These are phyloP conservation scores for Junonia oenone DNA, from an alignment of 2,888 invertebrate species.

Conservation along the genomic window DNA sequence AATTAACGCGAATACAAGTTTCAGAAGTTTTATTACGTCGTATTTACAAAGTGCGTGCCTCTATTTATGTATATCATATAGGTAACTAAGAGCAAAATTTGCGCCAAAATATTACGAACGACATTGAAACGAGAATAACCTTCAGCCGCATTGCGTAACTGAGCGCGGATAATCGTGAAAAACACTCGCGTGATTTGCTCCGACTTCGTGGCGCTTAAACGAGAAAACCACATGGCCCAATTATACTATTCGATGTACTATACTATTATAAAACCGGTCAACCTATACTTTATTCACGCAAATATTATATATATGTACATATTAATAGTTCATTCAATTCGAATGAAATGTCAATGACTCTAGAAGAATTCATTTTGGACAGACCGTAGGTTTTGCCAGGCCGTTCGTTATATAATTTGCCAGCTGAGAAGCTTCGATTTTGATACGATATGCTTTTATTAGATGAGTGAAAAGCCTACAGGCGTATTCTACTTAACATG, in stretches of 20 bases:
- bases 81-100: conserved; percentile 27
- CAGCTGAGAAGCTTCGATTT: conserved; percentile 5
- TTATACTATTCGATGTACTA: background rate
- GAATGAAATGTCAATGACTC: conserved; percentile 4
- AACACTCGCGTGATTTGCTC: conserved; percentile 11
- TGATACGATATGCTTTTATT: background rate
- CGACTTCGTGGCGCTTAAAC: background rate
- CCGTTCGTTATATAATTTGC: conserved; percentile 5
- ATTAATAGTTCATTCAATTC: background rate
- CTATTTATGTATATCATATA: conserved; percentile 26
- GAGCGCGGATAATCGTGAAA: conserved; percentile 14
- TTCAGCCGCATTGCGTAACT: conserved; percentile 33
- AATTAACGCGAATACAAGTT: background rate
- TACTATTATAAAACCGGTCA: background rate
- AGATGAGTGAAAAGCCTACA: background rate
- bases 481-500: background rate
- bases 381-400: conserved; percentile 7
- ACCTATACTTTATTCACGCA: background rate
- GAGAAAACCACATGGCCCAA: conserved; percentile 2
- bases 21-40: background rate
- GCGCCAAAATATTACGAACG: conserved; percentile 32
- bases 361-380: background rate
- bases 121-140: conserved; percentile 38
- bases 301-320: background rate
- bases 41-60: background rate